A percentile compares a stretch with the other conserved stretches of the same genome.
phyloP scores from a whole-genome alignment of 2,888 invertebrate genomes.

The Steinernema hermaphroditum region DNA sequence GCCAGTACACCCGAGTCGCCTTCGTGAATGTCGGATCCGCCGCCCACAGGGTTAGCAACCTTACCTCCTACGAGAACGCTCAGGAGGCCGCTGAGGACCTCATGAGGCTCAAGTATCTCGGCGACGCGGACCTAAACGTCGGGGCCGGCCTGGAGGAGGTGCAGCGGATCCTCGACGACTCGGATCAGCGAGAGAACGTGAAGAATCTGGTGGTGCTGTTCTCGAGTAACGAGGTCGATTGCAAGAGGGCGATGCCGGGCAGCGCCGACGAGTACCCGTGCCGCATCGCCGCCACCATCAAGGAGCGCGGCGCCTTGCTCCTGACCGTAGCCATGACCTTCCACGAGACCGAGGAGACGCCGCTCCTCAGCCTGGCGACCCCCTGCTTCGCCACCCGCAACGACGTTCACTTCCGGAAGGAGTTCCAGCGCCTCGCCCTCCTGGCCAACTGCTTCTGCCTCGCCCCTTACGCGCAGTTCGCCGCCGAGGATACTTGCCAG shows the following conservation, averaged over 20 bases:
- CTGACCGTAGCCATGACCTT: constrained; percentile 20
- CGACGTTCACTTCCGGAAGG: background rate
- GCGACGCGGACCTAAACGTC: background rate
- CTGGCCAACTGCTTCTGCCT: constrained; percentile 28
- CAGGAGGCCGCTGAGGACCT: background rate
- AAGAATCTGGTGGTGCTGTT: constrained; percentile 12
- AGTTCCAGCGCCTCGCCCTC: constrained; percentile 1
- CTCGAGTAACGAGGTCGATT: background rate
- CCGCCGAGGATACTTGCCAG: background rate
- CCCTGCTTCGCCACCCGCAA: constrained; percentile 19
- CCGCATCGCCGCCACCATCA: background rate
- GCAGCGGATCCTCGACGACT: constrained; percentile 9
- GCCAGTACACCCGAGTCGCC: background rate
- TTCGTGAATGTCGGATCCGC: background rate
- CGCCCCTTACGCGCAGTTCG: background rate
- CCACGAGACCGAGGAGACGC: constrained; percentile 11
- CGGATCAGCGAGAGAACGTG: constrained; percentile 10
- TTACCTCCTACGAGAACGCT: background rate
- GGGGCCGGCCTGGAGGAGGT: constrained; percentile 20
- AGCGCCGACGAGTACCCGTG: constrained; percentile 15
- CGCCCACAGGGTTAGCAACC: background rate
- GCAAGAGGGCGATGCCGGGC: background rate
- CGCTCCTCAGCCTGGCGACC: background rate
- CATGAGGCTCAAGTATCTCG: background rate
- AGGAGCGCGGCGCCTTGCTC: background rate